Evolutionary conservation across 2,888 invertebrate species (phyloP), one percentile per base, ranked within the genome.

Genomic region (Ormyrus pomaceus): DNA sequence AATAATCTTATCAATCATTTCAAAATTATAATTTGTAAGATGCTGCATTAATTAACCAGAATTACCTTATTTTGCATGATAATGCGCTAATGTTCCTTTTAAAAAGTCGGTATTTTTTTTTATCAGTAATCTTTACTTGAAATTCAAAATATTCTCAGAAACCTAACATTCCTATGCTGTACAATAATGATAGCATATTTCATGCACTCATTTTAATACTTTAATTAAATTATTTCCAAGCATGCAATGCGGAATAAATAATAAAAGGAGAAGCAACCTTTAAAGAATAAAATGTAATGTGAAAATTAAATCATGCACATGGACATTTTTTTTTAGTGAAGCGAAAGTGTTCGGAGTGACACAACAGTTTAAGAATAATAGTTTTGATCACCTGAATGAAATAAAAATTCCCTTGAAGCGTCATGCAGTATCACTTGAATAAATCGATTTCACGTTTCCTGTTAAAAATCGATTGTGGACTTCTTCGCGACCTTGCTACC

Each of bases 361-460:
- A 11, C n/a, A 61, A 59, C 66, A 70, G 62, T 59, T 62, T 71
- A 71, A 4, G 34, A 34, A 34, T 3, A 34, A 34, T 34, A 34
- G 34, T 4, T 34, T 34, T 58, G 72, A 48, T 80, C 74, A 80
- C 80, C 79, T 80, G 82, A 80, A 82, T 80, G 77, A 82, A 82
- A 82, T 53, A 77, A 77, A 71, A 74, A 82, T 79, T 69, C 76
- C 76, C 73, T 61, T 64, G 64, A 55, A n/a, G 51, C 46, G n/a
- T 62, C 55, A 34, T 61, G 19, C 50, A 4, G 34, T 4, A 34
- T 34, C 4, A 34, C 34, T 34, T n/a, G 70, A 13, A 9, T 56
- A 34, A 34, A 50, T 50, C 71, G 71, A 61, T 59, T 58, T 59
- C 58, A 46, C 58, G 59, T 61, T 69, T 55, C 58, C 53, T 34